Conservation (phyloP, 2,113 vertebrate genomes). For the Rhynchopsitta pachyrhyncha region DNA sequence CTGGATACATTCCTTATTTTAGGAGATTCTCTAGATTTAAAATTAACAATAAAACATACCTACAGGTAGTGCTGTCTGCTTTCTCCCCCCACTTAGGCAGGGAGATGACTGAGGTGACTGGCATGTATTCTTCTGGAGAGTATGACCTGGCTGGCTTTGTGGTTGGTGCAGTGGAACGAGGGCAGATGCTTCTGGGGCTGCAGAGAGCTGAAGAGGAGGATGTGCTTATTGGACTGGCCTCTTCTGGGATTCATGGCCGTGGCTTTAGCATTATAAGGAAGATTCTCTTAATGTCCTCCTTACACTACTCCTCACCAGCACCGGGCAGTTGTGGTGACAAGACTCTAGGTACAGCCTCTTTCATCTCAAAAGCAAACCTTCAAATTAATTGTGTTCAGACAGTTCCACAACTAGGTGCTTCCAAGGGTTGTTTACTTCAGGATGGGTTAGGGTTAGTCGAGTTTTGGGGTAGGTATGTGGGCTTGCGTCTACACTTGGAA, state of each 20-base stretch:
- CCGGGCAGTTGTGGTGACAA: constrained; percentile 69
- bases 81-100: constrained; percentile 67
- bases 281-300: constrained; percentile 73
- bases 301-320: constrained; percentile 75
- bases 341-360: constrained; percentile 75
- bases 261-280: constrained; percentile 80
- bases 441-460: not conserved
- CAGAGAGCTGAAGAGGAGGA: constrained; percentile 77
- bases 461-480: not conserved
- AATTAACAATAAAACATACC: not conserved
- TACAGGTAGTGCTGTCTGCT: not conserved
- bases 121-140: constrained; percentile 66
- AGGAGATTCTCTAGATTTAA: not conserved
- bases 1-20: not conserved
- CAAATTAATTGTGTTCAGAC: not conserved
- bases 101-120: constrained; percentile 76
- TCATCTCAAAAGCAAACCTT: not conserved
- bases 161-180: constrained; percentile 82
- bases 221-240: constrained; percentile 83
- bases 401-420: not conserved
- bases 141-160: constrained; percentile 86
- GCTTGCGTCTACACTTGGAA: not conserved
- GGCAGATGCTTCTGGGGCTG: constrained; percentile 69
- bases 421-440: too few species aligned
- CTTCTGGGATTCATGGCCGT: constrained; percentile 79